Evolutionary conservation across 1,140 invertebrate species (phyloP).

Genomic region (Nebria ingens): DNA sequence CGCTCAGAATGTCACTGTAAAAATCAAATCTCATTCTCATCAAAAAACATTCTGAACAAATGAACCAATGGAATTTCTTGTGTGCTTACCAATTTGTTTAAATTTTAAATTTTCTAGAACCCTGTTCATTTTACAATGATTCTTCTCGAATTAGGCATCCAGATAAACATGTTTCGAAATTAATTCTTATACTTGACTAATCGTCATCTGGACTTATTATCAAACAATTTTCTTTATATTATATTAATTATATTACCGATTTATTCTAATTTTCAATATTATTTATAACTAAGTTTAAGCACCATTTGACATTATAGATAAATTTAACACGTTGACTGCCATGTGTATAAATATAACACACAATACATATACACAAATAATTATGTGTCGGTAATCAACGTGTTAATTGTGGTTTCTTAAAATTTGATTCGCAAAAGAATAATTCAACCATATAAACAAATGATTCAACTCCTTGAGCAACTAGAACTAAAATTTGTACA

Average conservation of each 20-base stretch:
- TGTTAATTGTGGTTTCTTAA: too few relatives aligned
- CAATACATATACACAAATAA: too few relatives aligned
- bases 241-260: not conserved
- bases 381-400: too few relatives aligned
- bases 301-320: slow-evolving; percentile 9
- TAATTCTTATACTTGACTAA: not conserved
- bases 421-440: too few relatives aligned
- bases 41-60: not conserved
- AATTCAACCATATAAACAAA: too few relatives aligned
- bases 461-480: not conserved
- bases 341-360: too few relatives aligned
- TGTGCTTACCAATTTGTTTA: not conserved
- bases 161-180: not conserved
- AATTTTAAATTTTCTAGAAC: not conserved
- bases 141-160: too few relatives aligned
- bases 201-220: not conserved
- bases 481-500: not conserved
- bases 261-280: slow-evolving; percentile 5
- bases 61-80: not conserved
- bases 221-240: not conserved
- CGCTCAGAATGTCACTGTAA: too few relatives aligned
- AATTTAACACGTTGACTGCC: too few relatives aligned
- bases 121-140: not conserved
- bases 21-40: too few relatives aligned
- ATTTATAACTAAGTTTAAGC: slow-evolving; percentile 6